Percentiles rank a stretch among this genome's conserved stretches.
Conservation (phyloP, 2,113 vertebrate genomes). For the Apteryx mantelli region DNA sequence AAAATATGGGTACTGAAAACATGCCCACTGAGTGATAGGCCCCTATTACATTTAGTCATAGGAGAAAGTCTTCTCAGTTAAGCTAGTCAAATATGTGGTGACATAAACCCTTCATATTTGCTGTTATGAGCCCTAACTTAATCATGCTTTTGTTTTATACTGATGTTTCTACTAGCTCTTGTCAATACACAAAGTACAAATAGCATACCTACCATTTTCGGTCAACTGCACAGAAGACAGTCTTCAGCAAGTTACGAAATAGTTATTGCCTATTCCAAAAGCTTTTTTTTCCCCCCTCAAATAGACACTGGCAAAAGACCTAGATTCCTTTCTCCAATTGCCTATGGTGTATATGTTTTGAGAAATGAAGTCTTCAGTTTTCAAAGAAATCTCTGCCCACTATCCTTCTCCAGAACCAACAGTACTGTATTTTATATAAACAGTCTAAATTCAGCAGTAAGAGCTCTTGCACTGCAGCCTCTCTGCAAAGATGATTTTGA, state of each 20-base stretch:
- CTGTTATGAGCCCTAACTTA: background rate
- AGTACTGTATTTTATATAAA: constrained; percentile 1
- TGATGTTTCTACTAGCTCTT: background rate
- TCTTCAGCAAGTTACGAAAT: background rate
- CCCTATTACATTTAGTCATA: background rate
- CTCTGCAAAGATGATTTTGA: background rate
- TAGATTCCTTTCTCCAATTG: background rate
- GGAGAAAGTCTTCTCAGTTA: background rate
- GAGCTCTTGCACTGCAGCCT: background rate
- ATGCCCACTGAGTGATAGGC: background rate
- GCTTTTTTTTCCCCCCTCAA: background rate
- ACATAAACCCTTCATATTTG: background rate
- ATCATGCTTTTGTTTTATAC: background rate
- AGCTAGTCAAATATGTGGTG: background rate
- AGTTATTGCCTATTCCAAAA: background rate
- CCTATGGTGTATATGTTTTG: background rate
- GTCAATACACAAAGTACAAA: background rate
- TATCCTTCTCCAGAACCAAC: background rate
- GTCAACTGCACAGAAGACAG: background rate
- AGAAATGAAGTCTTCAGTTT: background rate
- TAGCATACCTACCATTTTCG: background rate
- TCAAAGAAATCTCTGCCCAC: constrained; percentile 7
- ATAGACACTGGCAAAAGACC: background rate
- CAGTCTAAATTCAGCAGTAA: background rate
- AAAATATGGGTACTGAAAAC: background rate